Evolutionary conservation across 2,888 invertebrate genomes (phyloP).

Genomic region (Xanthia togata): DNA sequence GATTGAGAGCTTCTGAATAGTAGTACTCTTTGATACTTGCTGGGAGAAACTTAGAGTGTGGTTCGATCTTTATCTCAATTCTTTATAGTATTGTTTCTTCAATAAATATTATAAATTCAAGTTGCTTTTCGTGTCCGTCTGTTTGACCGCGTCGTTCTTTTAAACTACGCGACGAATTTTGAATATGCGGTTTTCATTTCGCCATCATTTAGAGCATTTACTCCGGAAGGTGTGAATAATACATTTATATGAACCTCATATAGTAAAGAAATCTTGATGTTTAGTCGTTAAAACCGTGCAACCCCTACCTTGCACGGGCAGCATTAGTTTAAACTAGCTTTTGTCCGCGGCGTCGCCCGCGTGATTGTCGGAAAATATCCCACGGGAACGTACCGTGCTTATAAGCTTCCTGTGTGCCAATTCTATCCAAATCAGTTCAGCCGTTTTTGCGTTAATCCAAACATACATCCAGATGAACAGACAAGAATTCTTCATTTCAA

Average conservation of each 20-base stretch:
- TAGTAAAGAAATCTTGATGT: neutral
- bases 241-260: neutral
- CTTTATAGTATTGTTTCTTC: neutral
- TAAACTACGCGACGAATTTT: neutral
- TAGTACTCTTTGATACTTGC: neutral
- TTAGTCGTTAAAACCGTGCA: neutral
- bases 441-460: too few relatives aligned
- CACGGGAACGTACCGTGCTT: too few relatives aligned
- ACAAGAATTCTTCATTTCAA: too few relatives aligned
- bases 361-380: too few relatives aligned
- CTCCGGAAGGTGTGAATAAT: neutral
- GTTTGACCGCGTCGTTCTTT: neutral
- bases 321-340: neutral
- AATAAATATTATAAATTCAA: neutral
- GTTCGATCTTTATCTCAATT: neutral
- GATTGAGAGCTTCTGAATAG: constrained; percentile 20
- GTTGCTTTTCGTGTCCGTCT: neutral
- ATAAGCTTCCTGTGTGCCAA: too few relatives aligned
- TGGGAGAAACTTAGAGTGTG: neutral
- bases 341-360: too few relatives aligned
- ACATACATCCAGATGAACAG: too few relatives aligned
- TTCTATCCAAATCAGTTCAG: too few relatives aligned
- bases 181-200: neutral
- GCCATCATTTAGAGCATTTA: neutral
- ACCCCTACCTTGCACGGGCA: neutral